A percentile compares a stretch with the other conserved stretches of the same genome.
Conservation (phyloP, 2,888 invertebrate species). For the Leuctra nigra region DNA sequence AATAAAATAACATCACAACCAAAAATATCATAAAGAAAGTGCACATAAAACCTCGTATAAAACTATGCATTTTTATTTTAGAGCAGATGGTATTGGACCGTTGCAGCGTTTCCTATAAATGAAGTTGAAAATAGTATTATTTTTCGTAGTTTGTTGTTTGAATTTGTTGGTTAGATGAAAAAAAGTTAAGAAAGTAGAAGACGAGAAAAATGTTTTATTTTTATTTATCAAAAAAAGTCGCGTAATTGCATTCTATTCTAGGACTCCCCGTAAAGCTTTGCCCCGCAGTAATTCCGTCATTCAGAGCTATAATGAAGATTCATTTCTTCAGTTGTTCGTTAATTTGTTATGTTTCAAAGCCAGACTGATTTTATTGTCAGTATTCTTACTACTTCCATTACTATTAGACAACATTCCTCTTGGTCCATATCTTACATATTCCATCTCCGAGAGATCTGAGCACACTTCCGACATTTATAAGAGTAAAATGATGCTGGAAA, state of each 20-base stretch:
- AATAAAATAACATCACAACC: too few relatives aligned
- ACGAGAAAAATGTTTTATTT: background rate
- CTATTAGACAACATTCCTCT: background rate
- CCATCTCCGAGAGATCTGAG: background rate
- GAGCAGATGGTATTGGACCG: too few relatives aligned
- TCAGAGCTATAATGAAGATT: conserved; percentile 14
- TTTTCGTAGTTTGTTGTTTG: too few relatives aligned
- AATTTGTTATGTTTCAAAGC: conserved; percentile 11
- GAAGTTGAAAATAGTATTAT: too few relatives aligned
- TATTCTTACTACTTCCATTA: background rate
- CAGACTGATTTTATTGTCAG: conserved; percentile 6
- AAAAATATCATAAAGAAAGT: too few relatives aligned
- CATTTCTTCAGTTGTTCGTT: conserved; percentile 16
- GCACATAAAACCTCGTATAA: too few relatives aligned
- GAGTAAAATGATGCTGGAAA: too few relatives aligned
- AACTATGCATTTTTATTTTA: too few relatives aligned
- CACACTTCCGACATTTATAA: too few relatives aligned
- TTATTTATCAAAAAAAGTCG: background rate
- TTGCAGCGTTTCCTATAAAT: too few relatives aligned
- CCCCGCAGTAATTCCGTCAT: background rate
- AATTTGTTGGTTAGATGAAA: background rate
- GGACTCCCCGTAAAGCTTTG: background rate
- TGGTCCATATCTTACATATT: conserved; percentile 1
- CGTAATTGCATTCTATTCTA: background rate
- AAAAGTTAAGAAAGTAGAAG: background rate